Evolutionary conservation across 2,888 invertebrate genomes (phyloP), one percentile per base, ranked within the genome.

Genomic region (Agrilus mali): DNA sequence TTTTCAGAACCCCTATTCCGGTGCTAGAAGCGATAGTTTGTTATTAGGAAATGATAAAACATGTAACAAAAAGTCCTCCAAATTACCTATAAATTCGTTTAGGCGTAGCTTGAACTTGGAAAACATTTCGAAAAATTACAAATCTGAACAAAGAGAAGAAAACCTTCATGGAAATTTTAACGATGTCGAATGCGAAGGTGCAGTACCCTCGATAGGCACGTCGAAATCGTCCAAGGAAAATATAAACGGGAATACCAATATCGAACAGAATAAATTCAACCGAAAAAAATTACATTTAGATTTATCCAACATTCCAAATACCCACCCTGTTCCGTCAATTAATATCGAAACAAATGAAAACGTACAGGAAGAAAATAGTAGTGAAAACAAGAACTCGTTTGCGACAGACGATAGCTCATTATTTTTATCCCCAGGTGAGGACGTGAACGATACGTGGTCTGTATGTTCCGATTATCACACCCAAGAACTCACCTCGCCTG

Each of bases 401-500:
- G 45, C 52, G 5, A 71, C 62, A 69, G 61, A 61, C 38, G 63
- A 64, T 45, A 60, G 62, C 50, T 61, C 61, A 14, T 66, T 69
- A 17, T 66, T 73, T 47, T 60, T 75, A 43, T 78, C 78, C 1
- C 78, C 78, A n/a, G 69, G 69, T 13, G 79, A 80, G 50, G 78
- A 79, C 51, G 55, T 55, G 43, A 54, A 53, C 52, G 82, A 82
- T 55, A 77, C 79, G 27, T 78, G 80, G 77, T 81, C 80, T 0
- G 68, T 73, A 17, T 79, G 79, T 53, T 81, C 81, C 0, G 78
- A 77, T 55, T 60, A 61, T 36, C 59, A 61, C 33, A 55, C 54
- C 6, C 55, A 57, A 33, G 57, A 58, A 36, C 64, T 68, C 33
- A 47, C 64, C 4, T 77, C 76, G 38, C 66, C 74, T 2, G 70